A percentile compares a stretch with the other conserved stretches of the same genome.
Conservation (phyloP, 2,888 invertebrate species). For the Encarsia formosa region DNA sequence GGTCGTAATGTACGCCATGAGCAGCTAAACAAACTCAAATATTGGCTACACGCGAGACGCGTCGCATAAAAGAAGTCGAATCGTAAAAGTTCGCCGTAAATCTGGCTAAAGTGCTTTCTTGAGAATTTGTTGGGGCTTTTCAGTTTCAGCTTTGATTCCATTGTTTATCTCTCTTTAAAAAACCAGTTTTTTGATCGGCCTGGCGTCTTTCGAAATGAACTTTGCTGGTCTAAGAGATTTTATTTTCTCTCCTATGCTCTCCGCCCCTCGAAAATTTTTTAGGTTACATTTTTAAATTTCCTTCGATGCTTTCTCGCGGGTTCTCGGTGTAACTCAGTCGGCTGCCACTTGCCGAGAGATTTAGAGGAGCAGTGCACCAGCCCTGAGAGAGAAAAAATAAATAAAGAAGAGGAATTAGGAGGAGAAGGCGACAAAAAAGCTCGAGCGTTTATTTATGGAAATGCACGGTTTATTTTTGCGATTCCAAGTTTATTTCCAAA, state of each 20-base stretch:
- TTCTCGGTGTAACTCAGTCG: constrained; percentile 1
- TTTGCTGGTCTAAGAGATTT: neutral
- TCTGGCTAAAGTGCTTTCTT: constrained; percentile 9
- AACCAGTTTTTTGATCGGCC: constrained; percentile 10
- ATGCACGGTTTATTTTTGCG: constrained; percentile 24
- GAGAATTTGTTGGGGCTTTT: constrained; percentile 17
- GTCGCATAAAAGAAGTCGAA: constrained; percentile 1
- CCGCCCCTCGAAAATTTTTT: constrained; percentile 12
- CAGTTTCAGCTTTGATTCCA: constrained; percentile 5
- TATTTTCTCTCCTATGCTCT: neutral
- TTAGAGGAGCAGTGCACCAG: neutral
- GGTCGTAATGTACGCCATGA: constrained; percentile 8
- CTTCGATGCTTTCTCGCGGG: constrained; percentile 3
- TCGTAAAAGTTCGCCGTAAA: constrained; percentile 10
- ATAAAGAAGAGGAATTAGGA: neutral
- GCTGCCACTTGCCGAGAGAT: constrained; percentile 19
- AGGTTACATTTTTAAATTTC: constrained; percentile 21
- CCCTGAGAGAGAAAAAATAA: constrained; percentile 1
- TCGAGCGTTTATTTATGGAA: constrained; percentile 25
- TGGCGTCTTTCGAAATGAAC: neutral
- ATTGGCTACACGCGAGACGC: constrained; percentile 3
- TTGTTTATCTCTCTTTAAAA: constrained; percentile 5
- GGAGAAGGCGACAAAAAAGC: constrained; percentile 19
- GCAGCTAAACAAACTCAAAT: constrained; percentile 9
- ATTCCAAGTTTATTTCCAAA: constrained; percentile 7